phyloP scores from a whole-genome alignment of 2,888 invertebrate species.

The Omphaloscelis lunosa region DNA sequence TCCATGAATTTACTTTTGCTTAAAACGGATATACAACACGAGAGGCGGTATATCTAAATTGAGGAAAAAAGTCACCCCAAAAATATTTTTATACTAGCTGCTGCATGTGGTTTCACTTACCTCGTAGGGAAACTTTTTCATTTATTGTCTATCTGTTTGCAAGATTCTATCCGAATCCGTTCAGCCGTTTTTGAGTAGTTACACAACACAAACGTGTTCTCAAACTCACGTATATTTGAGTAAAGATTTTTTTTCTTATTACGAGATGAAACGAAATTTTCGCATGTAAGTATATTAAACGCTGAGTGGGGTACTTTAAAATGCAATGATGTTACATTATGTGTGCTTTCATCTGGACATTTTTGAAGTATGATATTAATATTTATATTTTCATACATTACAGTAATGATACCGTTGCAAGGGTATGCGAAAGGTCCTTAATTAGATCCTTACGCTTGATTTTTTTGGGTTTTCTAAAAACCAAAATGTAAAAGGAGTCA shows the following conservation, averaged over 20 bases:
- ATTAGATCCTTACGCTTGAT: neutral
- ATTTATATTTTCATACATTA: conserved; percentile 36
- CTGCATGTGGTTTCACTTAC: neutral
- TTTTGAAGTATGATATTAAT: conserved; percentile 39
- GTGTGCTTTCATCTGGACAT: neutral
- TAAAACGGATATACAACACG: neutral
- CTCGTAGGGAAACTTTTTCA: too few species aligned
- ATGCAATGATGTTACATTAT: conserved; percentile 28
- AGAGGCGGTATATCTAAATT: neutral
- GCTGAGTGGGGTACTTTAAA: conserved; percentile 33
- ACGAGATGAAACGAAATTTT: neutral
- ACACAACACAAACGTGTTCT: too few species aligned
- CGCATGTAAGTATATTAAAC: neutral
- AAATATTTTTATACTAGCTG: neutral
- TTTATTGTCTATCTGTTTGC: too few species aligned
- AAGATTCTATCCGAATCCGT: too few species aligned
- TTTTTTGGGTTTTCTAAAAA: neutral
- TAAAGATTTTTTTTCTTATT: neutral
- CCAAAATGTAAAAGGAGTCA: neutral
- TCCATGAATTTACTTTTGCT: conserved; percentile 44
- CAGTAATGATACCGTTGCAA: neutral
- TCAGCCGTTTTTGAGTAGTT: too few species aligned
- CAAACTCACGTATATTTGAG: neutral
- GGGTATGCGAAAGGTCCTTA: neutral
- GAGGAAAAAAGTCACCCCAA: conserved; percentile 15